Evolutionary conservation across 2,797 vertebrate genomes (phyloP), one percentile per base, ranked within the genome.

Genomic region (Neopelma chrysocephalum): DNA sequence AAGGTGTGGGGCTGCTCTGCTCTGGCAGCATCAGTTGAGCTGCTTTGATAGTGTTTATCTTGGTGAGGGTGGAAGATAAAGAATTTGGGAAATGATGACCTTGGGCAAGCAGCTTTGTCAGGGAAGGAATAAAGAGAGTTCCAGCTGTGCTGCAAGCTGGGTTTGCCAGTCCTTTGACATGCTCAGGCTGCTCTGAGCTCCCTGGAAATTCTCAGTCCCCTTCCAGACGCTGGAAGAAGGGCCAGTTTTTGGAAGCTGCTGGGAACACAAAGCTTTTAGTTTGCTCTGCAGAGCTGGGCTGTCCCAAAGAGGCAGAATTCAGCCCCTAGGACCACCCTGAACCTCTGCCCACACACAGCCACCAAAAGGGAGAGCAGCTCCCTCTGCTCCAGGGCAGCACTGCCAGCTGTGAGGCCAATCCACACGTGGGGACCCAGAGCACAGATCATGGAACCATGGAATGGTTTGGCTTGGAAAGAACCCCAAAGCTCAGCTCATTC

Each of bases 301-400:
- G 64, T 21, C 70, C 57, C 3, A 31, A 65, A 47, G 25, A 36
- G 60, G 7, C 40, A 19, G 27, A 62, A 38, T 4, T 13, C 48
- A 17, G 48, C 58, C 10, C 2, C 0, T 5, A 1, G 27, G 38
- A 27, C 9, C 19, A 0, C 15, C 38, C 17, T 15, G 68, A 23
- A 16, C 12, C 7, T 11, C 20, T 79, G 45, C 29, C 21, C 42
- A 2, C 23, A 36, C 6, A 10, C 3, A 21, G 25, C 27, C 4
- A 0, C 11, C 9, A 2, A 16, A 32, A 34, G 10, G 45, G 54
- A 32, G 11, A 23, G 62, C 3, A 40, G 43, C 19, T 48, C 31
- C 11, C 16, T 60, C 36, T 47, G 12, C 9, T 1, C 29, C 20
- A 40, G 47, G 19, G 14, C 47, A 29, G 56, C 50, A 17, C 50